These are phyloP conservation scores for Gobiocypris rarus DNA, from an alignment of 2,113 vertebrate species.

Conservation along the genomic window DNA sequence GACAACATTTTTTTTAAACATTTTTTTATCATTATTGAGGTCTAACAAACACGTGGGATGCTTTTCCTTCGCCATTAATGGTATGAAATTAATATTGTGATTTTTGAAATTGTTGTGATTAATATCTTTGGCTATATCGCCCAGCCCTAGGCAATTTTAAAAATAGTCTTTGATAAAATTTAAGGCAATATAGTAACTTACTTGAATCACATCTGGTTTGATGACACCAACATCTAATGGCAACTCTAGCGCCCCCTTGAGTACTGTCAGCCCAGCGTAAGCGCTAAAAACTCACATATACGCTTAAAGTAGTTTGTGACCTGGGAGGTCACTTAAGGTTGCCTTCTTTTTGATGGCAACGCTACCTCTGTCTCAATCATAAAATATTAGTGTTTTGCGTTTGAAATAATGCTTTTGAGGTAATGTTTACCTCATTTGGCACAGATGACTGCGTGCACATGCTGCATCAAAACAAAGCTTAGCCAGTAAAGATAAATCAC, in stretches of 20 bases:
- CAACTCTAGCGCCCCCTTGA: background rate
- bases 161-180: background rate
- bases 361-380: background rate
- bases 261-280: background rate
- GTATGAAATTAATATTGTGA: background rate
- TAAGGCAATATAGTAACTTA: background rate
- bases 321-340: constrained; percentile 3
- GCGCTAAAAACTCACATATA: background rate
- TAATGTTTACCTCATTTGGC: background rate
- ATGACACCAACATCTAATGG: background rate
- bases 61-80: background rate
- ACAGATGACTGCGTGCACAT: constrained; percentile 1
- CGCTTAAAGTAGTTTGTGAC: background rate
- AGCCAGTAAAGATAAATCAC: constrained; percentile 43
- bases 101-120: background rate
- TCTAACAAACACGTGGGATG: background rate
- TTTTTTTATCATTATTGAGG: background rate
- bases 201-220: background rate
- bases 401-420: background rate
- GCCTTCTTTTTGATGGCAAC: background rate
- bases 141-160: background rate
- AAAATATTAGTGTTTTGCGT: background rate
- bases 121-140: background rate
- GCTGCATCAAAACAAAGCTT: constrained; percentile 36
- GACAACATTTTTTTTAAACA: background rate